Percentiles rank a stretch among this genome's conserved stretches.
Evolutionary conservation across 2,113 vertebrate genomes (phyloP).

Genomic region (Callipepla squamata): DNA sequence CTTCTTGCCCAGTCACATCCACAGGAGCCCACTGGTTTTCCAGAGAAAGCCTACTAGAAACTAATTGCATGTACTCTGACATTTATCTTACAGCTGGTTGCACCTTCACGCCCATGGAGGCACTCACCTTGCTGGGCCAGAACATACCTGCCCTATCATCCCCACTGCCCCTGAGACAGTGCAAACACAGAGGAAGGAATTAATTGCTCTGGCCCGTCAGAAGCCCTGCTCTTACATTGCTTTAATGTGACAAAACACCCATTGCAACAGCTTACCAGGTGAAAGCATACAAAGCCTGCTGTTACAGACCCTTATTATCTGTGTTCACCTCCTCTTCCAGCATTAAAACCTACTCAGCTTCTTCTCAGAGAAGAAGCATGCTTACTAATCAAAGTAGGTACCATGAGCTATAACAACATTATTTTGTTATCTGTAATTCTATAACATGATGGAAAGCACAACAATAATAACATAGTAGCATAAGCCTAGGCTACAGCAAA

Average conservation of each 20-base stretch:
- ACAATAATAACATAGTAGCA: too few relatives aligned
- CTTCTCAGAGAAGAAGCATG: background rate
- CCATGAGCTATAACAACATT: background rate
- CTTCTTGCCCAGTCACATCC: background rate
- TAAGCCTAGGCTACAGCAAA: too few relatives aligned
- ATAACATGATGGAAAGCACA: too few relatives aligned
- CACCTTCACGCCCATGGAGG: fast-evolving
- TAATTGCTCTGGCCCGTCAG: background rate
- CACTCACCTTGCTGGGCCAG: background rate
- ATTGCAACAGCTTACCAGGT: fast-evolving
- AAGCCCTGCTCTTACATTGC: background rate
- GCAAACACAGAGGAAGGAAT: background rate
- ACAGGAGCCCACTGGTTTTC: background rate
- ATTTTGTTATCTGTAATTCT: background rate
- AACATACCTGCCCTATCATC: background rate
- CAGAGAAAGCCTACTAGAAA: background rate
- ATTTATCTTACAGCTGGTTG: background rate
- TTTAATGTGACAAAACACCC: background rate
- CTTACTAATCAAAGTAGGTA: background rate
- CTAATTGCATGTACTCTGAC: background rate
- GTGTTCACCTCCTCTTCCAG: background rate
- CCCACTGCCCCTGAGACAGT: background rate
- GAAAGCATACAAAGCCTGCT: background rate
- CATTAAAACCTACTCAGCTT: background rate
- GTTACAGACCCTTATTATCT: fast-evolving